Evolutionary conservation across 2,113 vertebrate genomes (phyloP), one percentile per base, ranked within the genome.

Genomic region (Ellobius talpinus): DNA sequence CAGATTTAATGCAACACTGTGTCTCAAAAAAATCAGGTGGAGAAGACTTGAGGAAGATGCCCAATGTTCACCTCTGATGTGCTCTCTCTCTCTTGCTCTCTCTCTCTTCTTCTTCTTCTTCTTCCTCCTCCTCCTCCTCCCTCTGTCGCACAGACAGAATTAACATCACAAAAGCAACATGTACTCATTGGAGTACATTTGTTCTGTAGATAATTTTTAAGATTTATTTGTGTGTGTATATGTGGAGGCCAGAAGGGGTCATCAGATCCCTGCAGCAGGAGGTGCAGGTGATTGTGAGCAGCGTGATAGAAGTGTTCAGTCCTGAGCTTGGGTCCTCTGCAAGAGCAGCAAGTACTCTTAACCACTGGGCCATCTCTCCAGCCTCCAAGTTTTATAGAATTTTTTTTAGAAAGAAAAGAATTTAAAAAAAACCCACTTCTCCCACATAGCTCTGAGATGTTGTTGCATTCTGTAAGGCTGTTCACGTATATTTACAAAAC

Each of bases 401-500:
- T 6, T 29, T 14, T 45, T 89, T 74, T 29, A 36, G 12, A 39
- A n/a, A 58, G 92, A 61, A 17, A 76, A 50, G 66, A 42, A 17
- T 36, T 29, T 16, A 58, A 58, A 58, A 55, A 55, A 19, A 55
- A 21, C 0, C 55, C 23, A 29, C 66, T 17, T 87, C 8, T 94
- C 26, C 26, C 4, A 52, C 21, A 50, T 8, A 90, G 36, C 9
- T 36, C 42, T 78, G 70, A 72, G 47, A 13, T 77, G 58, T 52
- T 39, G 33, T 45, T 70, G 26, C 7, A 21, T 1, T 24, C 8
- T 36, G 33, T 9, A 33, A 79, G 73, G 63, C 23, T 91, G 26
- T 47, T 93, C 47, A 73, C 3, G 11, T 73, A 14, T 66, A n/a
- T 39, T 95, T 89, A 87, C 1, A 74, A 86, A 94, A 93, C 55